phyloP scores from a whole-genome alignment of 2,888 invertebrate genomes.

The Acronicta aceris region DNA sequence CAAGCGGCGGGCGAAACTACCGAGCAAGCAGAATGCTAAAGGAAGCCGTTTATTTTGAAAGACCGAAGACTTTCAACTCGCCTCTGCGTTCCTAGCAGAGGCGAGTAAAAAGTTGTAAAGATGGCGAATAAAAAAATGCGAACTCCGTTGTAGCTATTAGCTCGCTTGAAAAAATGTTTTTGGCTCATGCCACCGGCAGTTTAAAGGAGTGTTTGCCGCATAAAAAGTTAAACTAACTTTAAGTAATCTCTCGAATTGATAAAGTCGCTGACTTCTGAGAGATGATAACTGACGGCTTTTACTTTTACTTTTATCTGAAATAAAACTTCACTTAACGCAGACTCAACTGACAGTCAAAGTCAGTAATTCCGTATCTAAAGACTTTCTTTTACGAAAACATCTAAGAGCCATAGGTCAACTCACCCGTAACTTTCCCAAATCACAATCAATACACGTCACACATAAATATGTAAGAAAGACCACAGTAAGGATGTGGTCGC shows the following conservation, averaged over 20 bases:
- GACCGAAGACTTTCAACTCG: conserved; percentile 74
- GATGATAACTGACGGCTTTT: conserved; percentile 12
- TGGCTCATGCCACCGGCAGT: conserved; percentile 61
- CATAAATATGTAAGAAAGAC: conserved; percentile 43
- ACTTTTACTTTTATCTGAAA: conserved; percentile 31
- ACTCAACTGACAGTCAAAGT: conserved; percentile 1
- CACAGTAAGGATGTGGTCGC: conserved; percentile 71
- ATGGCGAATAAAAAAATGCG: conserved; percentile 68
- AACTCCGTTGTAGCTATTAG: conserved; percentile 68
- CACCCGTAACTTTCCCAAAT: conserved; percentile 40
- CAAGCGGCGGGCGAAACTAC: conserved; percentile 75
- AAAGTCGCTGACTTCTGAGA: conserved; percentile 50
- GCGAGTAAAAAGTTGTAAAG: conserved; percentile 76
- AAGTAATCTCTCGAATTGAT: conserved; percentile 49
- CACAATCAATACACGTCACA: conserved; percentile 51
- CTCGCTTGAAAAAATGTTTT: conserved; percentile 68
- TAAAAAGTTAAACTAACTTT: conserved; percentile 47
- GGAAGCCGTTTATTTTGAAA: conserved; percentile 86
- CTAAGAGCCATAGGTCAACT: conserved; percentile 29
- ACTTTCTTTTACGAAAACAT: conserved; percentile 12
- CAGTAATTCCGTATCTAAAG: conserved; percentile 1
- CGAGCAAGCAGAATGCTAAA: conserved; percentile 79
- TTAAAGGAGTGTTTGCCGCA: conserved; percentile 53
- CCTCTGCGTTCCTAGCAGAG: conserved; percentile 69
- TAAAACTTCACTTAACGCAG: conserved; percentile 36